Percentiles rank a stretch among this genome's conserved stretches.
These are phyloP conservation scores for Calephelis perditalis DNA, from an alignment of 2,888 invertebrate species.

Conservation along the genomic window DNA sequence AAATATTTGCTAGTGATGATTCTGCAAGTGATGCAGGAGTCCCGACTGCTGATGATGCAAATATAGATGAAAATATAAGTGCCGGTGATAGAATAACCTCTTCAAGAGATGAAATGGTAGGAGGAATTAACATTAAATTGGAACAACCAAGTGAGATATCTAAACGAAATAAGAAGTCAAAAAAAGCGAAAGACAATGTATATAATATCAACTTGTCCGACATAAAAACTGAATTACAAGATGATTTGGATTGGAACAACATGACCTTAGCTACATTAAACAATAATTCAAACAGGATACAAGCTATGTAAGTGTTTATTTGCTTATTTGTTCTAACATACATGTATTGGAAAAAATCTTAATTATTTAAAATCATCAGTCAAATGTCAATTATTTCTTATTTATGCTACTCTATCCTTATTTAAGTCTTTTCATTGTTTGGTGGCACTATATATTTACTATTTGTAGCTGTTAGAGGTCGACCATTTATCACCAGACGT, in stretches of 20 bases:
- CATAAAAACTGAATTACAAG: conserved; percentile 71
- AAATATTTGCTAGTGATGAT: conserved; percentile 74
- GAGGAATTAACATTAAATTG: conserved; percentile 64
- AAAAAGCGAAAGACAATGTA: conserved; percentile 40
- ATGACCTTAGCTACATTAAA: conserved; percentile 69
- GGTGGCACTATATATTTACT: too few species aligned
- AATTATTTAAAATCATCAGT: too few species aligned
- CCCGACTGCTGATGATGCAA: conserved; percentile 45
- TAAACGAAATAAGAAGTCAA: conserved; percentile 45
- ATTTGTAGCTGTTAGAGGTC: too few species aligned
- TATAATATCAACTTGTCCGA: conserved; percentile 50
- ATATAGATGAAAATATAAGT: conserved; percentile 41
- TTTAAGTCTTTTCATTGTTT: too few species aligned
- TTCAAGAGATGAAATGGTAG: conserved; percentile 61
- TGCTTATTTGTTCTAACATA: conserved; percentile 1
- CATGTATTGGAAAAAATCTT: too few species aligned
- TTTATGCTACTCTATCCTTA: too few species aligned
- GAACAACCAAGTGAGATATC: conserved; percentile 43
- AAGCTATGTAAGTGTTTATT: conserved; percentile 55
- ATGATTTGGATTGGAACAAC: conserved; percentile 69
- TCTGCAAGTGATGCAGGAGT: conserved; percentile 61
- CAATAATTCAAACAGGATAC: conserved; percentile 61
- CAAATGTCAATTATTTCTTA: too few species aligned
- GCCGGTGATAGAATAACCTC: conserved; percentile 36
- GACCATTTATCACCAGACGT: too few species aligned